Evolutionary conservation across 2,888 invertebrate species (phyloP).

Genomic region (Hylaea fasciaria): DNA sequence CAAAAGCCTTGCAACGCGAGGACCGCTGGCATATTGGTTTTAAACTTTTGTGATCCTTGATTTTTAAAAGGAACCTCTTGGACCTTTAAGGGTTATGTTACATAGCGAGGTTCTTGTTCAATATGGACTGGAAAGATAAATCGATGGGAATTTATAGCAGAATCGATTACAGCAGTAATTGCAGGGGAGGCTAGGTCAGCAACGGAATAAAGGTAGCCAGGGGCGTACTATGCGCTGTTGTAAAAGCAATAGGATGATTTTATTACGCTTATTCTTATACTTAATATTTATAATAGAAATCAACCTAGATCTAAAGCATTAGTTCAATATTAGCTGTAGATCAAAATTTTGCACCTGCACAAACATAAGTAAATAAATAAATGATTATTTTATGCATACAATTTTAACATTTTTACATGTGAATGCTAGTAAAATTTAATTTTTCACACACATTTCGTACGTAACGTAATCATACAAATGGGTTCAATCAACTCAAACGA

Average conservation of each 20-base stretch:
- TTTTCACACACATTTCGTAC: no score
- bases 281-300: no score
- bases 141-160: conserved; percentile 23
- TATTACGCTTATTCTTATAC: neutral
- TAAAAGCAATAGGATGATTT: neutral
- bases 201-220: conserved; percentile 22
- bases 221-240: conserved; percentile 5
- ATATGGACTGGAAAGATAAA: conserved; percentile 19
- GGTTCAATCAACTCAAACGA: neutral
- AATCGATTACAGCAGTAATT: conserved; percentile 21
- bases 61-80: conserved; percentile 24
- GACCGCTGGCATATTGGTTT: conserved; percentile 43
- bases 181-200: conserved; percentile 7
- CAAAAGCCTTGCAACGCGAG: conserved; percentile 67
- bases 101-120: conserved; percentile 14
- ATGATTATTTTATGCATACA: no score
- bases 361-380: no score
- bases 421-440: no score
- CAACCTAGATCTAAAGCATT: neutral
- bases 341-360: no score
- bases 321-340: neutral
- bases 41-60: conserved; percentile 20
- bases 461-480: no score
- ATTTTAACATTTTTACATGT: no score
- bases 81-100: conserved; percentile 25